Evolutionary conservation across 1,140 invertebrate species (phyloP).

Genomic region (Aricia agestis): DNA sequence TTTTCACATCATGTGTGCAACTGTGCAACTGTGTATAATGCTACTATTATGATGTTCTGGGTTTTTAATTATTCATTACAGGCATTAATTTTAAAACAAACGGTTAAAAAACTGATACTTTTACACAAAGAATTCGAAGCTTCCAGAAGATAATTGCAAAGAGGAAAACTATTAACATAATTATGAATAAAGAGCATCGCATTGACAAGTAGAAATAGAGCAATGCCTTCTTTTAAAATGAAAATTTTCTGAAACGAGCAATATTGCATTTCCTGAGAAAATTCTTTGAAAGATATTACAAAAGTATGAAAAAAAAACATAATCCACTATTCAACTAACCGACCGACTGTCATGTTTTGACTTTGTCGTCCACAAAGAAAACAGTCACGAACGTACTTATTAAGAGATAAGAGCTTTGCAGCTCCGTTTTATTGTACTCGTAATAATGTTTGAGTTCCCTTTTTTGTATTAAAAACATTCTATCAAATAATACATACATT

Average conservation of each 20-base stretch:
- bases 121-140: background rate
- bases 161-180: slow-evolving; percentile 15
- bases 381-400: slow-evolving; percentile 20
- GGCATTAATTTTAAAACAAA: background rate
- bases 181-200: slow-evolving; percentile 13
- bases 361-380: slow-evolving; percentile 23
- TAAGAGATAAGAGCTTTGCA: slow-evolving; percentile 18
- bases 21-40: no score
- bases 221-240: slow-evolving; percentile 5
- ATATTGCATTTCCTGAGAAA: slow-evolving; percentile 15
- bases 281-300: slow-evolving; percentile 27
- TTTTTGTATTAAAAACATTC: background rate
- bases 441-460: background rate
- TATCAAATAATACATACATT: background rate
- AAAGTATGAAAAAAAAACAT: slow-evolving; percentile 26
- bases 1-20: no score
- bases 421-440: slow-evolving; percentile 19
- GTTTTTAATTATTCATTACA: no score
- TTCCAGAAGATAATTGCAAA: background rate
- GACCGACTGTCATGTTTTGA: slow-evolving; percentile 28
- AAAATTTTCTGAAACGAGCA: background rate
- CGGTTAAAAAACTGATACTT: background rate
- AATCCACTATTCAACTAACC: slow-evolving; percentile 26
- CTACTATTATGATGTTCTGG: no score
- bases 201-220: slow-evolving; percentile 1